Conservation (phyloP, 2,113 vertebrate species). For the Bungarus multicinctus region DNA sequence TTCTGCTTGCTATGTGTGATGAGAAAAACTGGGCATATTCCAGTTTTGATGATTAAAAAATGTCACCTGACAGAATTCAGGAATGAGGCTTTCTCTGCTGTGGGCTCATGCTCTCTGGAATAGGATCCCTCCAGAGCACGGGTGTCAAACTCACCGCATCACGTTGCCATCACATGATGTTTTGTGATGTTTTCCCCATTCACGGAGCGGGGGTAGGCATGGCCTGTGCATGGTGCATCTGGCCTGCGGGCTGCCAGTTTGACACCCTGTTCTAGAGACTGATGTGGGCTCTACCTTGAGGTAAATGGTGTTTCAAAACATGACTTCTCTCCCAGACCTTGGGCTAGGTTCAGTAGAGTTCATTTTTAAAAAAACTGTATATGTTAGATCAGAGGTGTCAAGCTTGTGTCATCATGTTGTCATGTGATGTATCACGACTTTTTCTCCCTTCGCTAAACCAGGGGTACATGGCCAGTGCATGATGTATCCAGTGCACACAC, state of each 20-base stretch:
- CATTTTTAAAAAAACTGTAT: not conserved
- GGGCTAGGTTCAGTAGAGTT: not conserved
- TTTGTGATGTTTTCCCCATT: too few relatives aligned
- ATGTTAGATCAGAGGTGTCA: not conserved
- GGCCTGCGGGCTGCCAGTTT: too few relatives aligned
- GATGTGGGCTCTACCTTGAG: not conserved
- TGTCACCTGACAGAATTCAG: not conserved
- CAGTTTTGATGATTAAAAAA: not conserved
- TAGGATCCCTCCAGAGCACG: not conserved
- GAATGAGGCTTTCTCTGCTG: not conserved
- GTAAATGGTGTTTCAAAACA: not conserved
- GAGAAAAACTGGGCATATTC: not conserved
- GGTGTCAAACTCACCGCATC: too few relatives aligned
- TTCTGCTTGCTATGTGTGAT: not conserved
- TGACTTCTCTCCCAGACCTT: not conserved
- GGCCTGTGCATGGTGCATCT: too few relatives aligned
- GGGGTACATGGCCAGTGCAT: too few relatives aligned
- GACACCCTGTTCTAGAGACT: not conserved
- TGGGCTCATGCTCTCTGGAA: not conserved
- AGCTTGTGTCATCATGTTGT: too few relatives aligned
- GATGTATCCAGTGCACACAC: too few relatives aligned
- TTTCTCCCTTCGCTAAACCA: too few relatives aligned
- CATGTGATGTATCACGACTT: too few relatives aligned
- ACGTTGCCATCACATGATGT: too few relatives aligned
- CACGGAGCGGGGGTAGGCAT: too few relatives aligned